phyloP scores from a whole-genome alignment of 2,113 vertebrate species.

The Cephalophus harveyi region DNA sequence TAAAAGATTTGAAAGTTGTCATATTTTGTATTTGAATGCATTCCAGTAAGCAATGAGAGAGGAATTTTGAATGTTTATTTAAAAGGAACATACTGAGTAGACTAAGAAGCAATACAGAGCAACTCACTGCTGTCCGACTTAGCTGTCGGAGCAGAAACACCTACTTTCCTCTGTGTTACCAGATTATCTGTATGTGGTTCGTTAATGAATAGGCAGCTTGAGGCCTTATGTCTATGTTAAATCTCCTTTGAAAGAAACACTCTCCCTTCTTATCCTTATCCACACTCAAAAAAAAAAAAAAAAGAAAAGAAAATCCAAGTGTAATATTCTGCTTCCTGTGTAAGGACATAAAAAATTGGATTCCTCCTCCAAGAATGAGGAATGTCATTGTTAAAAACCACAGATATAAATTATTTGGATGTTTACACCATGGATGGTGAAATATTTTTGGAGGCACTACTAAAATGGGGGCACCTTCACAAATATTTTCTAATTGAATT shows the following conservation, averaged over 20 bases:
- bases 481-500: background rate
- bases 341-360: background rate
- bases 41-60: slow-evolving; percentile 3
- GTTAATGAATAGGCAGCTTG: background rate
- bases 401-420: background rate
- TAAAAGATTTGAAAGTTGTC: background rate
- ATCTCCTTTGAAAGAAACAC: background rate
- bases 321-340: background rate
- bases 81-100: background rate
- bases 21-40: slow-evolving; percentile 1
- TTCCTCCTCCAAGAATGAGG: background rate
- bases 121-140: background rate
- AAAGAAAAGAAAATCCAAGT: background rate
- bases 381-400: slow-evolving; percentile 11
- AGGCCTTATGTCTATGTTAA: background rate
- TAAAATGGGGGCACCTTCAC: background rate
- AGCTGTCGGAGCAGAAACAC: background rate
- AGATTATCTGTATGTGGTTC: slow-evolving; percentile 5
- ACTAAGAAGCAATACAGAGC: background rate
- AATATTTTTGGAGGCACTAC: background rate
- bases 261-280: background rate
- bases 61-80: slow-evolving; percentile 23
- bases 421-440: background rate
- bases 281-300: background rate
- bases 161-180: background rate